Evolutionary conservation across 1,140 invertebrate species (phyloP).

Genomic region (Octopus bimaculoides): DNA sequence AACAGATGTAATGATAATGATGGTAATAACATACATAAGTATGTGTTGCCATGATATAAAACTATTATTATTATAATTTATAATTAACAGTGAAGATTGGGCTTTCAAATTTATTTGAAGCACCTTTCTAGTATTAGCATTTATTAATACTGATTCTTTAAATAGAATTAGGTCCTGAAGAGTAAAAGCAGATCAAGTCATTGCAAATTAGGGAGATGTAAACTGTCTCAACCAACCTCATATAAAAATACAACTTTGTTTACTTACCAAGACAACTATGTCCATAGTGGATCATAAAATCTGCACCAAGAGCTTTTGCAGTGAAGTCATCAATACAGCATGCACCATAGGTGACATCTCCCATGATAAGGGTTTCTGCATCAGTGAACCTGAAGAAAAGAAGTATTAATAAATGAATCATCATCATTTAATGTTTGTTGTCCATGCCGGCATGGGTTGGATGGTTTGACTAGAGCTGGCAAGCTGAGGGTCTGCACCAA

Average conservation of each 20-base stretch:
- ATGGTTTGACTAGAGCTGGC: too few relatives aligned
- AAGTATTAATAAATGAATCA: background rate
- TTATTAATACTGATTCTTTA: too few relatives aligned
- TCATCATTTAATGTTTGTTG: too few relatives aligned
- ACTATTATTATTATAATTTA: too few relatives aligned
- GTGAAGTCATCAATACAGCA: conserved; percentile 99
- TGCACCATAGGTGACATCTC: conserved; percentile 97
- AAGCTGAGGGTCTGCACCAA: too few relatives aligned
- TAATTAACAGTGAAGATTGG: too few relatives aligned
- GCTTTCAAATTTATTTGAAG: too few relatives aligned
- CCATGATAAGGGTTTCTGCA: conserved; percentile 95
- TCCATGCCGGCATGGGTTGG: too few relatives aligned
- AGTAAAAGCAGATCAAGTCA: background rate
- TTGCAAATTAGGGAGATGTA: background rate
- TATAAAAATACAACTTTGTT: background rate
- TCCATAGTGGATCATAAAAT: conserved; percentile 96
- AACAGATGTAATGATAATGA: too few relatives aligned
- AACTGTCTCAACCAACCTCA: background rate
- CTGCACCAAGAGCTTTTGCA: conserved; percentile 83
- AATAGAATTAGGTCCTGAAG: background rate
- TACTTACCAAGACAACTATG: conserved; percentile 83
- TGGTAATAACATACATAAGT: too few relatives aligned
- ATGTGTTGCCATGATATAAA: too few relatives aligned
- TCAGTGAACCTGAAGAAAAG: conserved; percentile 70
- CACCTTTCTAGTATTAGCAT: too few relatives aligned